Evolutionary conservation across 2,797 vertebrate species (phyloP).

Genomic region (Protosalanx chinensis): DNA sequence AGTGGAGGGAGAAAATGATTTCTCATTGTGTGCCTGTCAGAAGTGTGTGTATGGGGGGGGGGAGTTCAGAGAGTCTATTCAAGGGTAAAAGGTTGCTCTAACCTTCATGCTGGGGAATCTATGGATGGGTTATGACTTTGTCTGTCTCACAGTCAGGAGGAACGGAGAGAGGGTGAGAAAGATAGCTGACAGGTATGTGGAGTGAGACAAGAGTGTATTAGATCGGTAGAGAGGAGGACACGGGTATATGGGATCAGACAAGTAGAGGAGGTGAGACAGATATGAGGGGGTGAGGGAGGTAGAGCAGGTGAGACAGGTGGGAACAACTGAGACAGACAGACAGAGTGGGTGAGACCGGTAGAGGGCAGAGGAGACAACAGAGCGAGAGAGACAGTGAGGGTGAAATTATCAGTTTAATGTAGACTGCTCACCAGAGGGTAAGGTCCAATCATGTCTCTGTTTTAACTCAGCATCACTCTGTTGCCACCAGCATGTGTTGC

Average conservation of each 20-base stretch:
- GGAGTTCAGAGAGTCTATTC: too few species aligned
- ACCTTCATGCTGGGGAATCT: too few species aligned
- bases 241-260: too few species aligned
- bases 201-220: too few species aligned
- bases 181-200: not conserved
- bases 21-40: too few species aligned
- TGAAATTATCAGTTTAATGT: conserved; percentile 2
- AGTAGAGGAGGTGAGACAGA: not conserved
- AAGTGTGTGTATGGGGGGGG: too few species aligned
- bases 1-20: too few species aligned
- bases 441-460: conserved; percentile 11
- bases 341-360: too few species aligned
- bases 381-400: not conserved
- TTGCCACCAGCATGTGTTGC: too few species aligned
- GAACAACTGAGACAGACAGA: not conserved
- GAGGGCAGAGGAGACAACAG: conserved; percentile 14
- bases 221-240: not conserved
- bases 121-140: too few species aligned
- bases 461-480: conserved; percentile 5
- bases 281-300: not conserved
- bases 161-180: not conserved
- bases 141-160: not conserved
- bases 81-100: too few species aligned
- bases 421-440: not conserved
- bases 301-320: not conserved